A percentile compares a stretch with the other conserved stretches of the same genome.
Evolutionary conservation across 2,888 invertebrate species (phyloP).

Genomic region (Agelastica alni): DNA sequence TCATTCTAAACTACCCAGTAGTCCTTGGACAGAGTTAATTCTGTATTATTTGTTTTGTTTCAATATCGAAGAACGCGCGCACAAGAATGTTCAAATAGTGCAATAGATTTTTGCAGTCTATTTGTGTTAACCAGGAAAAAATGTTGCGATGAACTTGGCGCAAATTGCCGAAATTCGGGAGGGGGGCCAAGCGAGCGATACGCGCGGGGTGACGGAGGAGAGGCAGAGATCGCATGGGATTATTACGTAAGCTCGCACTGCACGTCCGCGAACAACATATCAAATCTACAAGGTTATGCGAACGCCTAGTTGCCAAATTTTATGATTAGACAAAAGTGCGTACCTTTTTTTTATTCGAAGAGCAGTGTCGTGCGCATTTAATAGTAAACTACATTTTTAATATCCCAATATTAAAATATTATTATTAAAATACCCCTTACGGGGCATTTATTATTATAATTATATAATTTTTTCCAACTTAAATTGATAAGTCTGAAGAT

Average conservation of each 20-base stretch:
- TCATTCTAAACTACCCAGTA: constrained; percentile 20
- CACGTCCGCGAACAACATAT: constrained; percentile 49
- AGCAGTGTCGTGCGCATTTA: constrained; percentile 3
- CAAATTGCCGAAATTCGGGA: constrained; percentile 53
- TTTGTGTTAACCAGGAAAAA: constrained; percentile 58
- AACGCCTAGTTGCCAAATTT: constrained; percentile 24
- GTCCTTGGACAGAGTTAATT: constrained; percentile 14
- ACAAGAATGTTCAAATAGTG: constrained; percentile 37
- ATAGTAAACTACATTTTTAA: too few species aligned
- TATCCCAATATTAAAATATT: too few species aligned
- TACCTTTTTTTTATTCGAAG: constrained; percentile 6
- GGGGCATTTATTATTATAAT: too few species aligned
- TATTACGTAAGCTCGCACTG: constrained; percentile 54
- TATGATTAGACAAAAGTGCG: constrained; percentile 26
- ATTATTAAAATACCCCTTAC: too few species aligned
- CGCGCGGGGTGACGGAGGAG: constrained; percentile 44
- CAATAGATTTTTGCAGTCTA: constrained; percentile 52
- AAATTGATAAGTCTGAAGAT: too few species aligned
- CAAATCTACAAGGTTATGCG: constrained; percentile 45
- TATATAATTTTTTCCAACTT: too few species aligned
- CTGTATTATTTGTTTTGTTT: constrained; percentile 8
- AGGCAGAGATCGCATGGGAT: constrained; percentile 49
- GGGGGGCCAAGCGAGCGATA: constrained; percentile 45
- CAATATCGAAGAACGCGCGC: constrained; percentile 25
- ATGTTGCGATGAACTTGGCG: constrained; percentile 49